phyloP scores from a whole-genome alignment of 2,113 vertebrate genomes.

The Jaculus jaculus region DNA sequence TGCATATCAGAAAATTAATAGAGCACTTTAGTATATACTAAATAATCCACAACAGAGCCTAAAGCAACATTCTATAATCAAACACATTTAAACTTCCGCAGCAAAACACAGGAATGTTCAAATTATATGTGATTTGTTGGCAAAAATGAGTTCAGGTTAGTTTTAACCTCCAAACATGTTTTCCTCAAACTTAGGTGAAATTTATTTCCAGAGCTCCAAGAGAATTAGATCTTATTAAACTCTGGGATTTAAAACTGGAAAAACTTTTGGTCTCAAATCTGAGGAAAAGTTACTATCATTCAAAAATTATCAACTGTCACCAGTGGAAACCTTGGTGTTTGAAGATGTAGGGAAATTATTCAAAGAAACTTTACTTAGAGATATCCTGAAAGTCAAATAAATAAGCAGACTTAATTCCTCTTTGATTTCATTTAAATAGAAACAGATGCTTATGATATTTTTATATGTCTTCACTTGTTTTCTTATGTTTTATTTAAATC shows the following conservation, averaged over 20 bases:
- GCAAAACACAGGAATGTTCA: background rate
- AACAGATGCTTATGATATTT: background rate
- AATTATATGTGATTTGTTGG: background rate
- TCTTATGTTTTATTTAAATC: background rate
- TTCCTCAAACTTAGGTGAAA: constrained; percentile 1
- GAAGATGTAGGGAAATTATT: constrained; percentile 7
- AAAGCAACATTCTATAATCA: background rate
- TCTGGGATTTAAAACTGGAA: constrained; percentile 8
- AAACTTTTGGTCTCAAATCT: background rate
- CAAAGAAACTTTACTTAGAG: background rate
- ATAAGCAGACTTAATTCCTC: background rate
- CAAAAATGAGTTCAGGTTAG: background rate
- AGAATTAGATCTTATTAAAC: constrained; percentile 11
- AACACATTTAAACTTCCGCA: background rate
- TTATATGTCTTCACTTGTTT: constrained; percentile 27
- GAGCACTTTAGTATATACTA: background rate
- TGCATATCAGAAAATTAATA: constrained; percentile 18
- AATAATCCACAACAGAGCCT: background rate
- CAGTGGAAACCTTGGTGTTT: background rate
- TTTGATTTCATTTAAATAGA: constrained; percentile 29
- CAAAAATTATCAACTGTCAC: background rate
- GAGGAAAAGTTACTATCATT: background rate
- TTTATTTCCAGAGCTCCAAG: background rate
- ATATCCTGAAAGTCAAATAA: constrained; percentile 29
- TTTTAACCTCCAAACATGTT: background rate